Evolutionary conservation across 2,797 vertebrate genomes (phyloP).

Genomic region (Fundulus diaphanus): DNA sequence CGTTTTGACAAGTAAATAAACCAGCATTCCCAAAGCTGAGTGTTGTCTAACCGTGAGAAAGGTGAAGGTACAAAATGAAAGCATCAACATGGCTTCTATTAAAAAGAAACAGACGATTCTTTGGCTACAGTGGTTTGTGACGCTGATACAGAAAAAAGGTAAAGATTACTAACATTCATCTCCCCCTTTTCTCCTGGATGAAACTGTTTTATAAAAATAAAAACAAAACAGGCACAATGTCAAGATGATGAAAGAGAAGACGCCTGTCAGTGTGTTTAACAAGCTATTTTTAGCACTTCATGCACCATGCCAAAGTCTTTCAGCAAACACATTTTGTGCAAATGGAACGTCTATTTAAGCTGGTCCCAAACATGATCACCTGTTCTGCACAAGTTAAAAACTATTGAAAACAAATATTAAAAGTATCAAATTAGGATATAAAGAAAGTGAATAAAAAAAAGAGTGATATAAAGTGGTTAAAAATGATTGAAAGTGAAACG

Average conservation of each 20-base stretch:
- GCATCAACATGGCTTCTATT: not conserved
- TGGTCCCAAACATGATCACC: slow-evolving; percentile 3
- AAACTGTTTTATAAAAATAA: not conserved
- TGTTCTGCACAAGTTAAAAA: not conserved
- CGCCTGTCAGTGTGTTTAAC: not conserved
- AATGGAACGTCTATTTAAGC: not conserved
- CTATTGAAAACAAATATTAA: not conserved
- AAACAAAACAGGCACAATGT: not conserved
- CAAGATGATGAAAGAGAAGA: not conserved
- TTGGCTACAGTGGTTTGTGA: not conserved
- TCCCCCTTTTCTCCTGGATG: not conserved
- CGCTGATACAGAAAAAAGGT: not conserved
- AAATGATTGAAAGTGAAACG: not conserved
- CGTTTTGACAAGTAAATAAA: not conserved
- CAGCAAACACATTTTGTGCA: not conserved
- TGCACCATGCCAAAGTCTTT: not conserved
- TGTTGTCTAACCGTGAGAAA: not conserved
- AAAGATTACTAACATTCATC: not conserved
- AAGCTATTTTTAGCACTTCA: not conserved
- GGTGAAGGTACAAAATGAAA: not conserved
- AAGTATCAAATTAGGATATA: too few relatives aligned
- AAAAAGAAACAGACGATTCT: not conserved
- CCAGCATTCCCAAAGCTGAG: not conserved
- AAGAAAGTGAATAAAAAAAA: not conserved
- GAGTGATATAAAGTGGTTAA: not conserved